Evolutionary conservation across 2,113 vertebrate species (phyloP), one percentile per base, ranked within the genome.

Genomic region (Osmerus eperlanus): DNA sequence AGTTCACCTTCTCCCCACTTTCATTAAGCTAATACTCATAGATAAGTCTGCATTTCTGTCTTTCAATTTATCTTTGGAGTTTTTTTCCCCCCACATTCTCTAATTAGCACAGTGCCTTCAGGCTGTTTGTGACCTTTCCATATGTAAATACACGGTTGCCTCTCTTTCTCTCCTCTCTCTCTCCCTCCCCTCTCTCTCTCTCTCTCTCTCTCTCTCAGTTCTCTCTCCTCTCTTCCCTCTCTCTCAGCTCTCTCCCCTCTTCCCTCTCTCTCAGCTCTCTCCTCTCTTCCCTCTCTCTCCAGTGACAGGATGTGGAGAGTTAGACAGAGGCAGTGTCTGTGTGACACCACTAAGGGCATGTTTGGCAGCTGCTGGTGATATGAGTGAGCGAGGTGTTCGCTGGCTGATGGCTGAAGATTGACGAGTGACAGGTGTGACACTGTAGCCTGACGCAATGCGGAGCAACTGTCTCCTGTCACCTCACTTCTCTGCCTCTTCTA

Each of bases 51-150:
- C 64, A 53, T 85, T 90, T 89, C 86, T 86, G 83, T 88, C 84
- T 88, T 89, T 86, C 72, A 89, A 82, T 88, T 89, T 88, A 85
- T 86, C 90, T 91, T 65, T 89, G 85, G 88, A 89, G 83, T 90
- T 89, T 90, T 81, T 89, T 74, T 64, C 88, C 16, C 73, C 78
- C 81, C 84, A 80, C 71, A 87, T 87, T 88, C 86, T 89, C 89
- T 88, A 86, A 89, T 92, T 94, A 94, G 89, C 89, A 91, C 89
- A 90, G 83, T 83, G 88, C 91, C 91, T 93, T 87, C 85, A 90
- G 92, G 87, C 87, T 92, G 90, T 89, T 89, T 87, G 84, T 91
- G 92, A 94, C 87, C 88, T 94, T 96, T 92, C 87, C 81, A 78
- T 92, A 91, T 93, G 91, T 90, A 91, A 92, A 93, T 91, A 90